Evolutionary conservation across 2,888 invertebrate genomes (phyloP).

Genomic region (Pristionchus fissidentatus): DNA sequence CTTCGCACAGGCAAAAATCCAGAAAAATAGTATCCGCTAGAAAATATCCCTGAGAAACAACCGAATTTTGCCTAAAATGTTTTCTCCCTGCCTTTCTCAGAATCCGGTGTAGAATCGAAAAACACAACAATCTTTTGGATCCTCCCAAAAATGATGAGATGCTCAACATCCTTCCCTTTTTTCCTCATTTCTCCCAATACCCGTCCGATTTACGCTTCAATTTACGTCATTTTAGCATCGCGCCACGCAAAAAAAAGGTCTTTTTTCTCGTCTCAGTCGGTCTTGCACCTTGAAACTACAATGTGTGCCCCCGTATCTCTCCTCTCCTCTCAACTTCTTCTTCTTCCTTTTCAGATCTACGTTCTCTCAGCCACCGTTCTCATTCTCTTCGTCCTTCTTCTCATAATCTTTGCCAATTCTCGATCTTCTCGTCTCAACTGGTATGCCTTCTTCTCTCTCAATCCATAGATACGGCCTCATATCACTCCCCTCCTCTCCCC

Average conservation of each 20-base stretch:
- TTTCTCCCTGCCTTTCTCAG: no score
- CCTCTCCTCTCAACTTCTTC: background rate
- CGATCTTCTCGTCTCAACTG: constrained; percentile 45
- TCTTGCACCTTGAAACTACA: no score
- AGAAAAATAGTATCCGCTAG: no score
- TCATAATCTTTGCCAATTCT: constrained; percentile 11
- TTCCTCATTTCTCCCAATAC: background rate
- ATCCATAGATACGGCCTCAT: constrained; percentile 13
- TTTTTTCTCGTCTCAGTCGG: no score
- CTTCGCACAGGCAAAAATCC: no score
- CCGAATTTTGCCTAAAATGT: no score
- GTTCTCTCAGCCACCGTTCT: constrained; percentile 36
- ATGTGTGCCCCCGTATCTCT: no score
- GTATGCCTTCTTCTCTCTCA: constrained; percentile 5
- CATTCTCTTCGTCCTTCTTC: constrained; percentile 45
- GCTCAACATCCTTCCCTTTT: no score
- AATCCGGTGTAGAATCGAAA: no score
- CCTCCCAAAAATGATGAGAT: background rate
- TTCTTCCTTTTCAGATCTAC: constrained; percentile 40
- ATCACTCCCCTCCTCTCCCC: constrained; percentile 18
- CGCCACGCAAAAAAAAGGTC: no score
- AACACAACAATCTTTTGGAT: no score
- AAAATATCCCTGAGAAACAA: no score
- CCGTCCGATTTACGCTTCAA: background rate
- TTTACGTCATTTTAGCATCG: background rate